Percentiles rank a stretch among this genome's conserved stretches.
Evolutionary conservation across 2,888 invertebrate genomes (phyloP).

Genomic region (Ligdia adustata): DNA sequence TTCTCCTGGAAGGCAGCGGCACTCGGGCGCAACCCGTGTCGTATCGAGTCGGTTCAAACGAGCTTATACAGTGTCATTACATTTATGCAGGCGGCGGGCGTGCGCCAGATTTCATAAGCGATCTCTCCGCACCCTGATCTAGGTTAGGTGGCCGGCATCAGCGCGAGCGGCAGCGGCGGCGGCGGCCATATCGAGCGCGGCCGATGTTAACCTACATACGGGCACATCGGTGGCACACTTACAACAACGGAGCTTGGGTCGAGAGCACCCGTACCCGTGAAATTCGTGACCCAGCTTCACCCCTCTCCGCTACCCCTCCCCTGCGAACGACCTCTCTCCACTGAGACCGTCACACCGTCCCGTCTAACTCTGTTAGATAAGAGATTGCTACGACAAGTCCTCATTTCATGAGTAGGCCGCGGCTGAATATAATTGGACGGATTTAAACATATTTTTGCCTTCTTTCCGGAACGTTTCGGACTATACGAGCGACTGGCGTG

Average conservation of each 20-base stretch:
- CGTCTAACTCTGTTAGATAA: slow-evolving; percentile 59
- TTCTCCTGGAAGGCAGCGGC: slow-evolving; percentile 27
- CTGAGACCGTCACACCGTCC: slow-evolving; percentile 47
- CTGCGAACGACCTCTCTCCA: slow-evolving; percentile 51
- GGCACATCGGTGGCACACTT: slow-evolving; percentile 68
- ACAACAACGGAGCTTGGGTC: slow-evolving; percentile 68
- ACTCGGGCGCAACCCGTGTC: slow-evolving; percentile 31
- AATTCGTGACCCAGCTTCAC: slow-evolving; percentile 70
- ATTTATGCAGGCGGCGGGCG: slow-evolving; percentile 73
- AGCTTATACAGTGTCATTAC: slow-evolving; percentile 66
- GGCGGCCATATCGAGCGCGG: slow-evolving; percentile 80
- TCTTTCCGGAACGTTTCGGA: slow-evolving; percentile 19
- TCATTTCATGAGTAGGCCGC: slow-evolving; percentile 39
- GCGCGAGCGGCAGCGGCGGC: slow-evolving; percentile 70
- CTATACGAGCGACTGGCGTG: too few relatives aligned
- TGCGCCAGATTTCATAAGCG: slow-evolving; percentile 83
- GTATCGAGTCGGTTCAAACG: slow-evolving; percentile 54
- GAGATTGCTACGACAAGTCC: slow-evolving; percentile 49
- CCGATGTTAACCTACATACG: slow-evolving; percentile 80
- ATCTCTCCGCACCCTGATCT: slow-evolving; percentile 83
- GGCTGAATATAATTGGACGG: slow-evolving; percentile 28
- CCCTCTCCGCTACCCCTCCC: slow-evolving; percentile 39
- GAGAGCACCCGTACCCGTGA: slow-evolving; percentile 73
- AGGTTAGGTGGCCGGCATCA: slow-evolving; percentile 83
- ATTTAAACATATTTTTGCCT: slow-evolving; percentile 26